Evolutionary conservation across 2,888 invertebrate genomes (phyloP).

Genomic region (Fissipunctia ypsillon): DNA sequence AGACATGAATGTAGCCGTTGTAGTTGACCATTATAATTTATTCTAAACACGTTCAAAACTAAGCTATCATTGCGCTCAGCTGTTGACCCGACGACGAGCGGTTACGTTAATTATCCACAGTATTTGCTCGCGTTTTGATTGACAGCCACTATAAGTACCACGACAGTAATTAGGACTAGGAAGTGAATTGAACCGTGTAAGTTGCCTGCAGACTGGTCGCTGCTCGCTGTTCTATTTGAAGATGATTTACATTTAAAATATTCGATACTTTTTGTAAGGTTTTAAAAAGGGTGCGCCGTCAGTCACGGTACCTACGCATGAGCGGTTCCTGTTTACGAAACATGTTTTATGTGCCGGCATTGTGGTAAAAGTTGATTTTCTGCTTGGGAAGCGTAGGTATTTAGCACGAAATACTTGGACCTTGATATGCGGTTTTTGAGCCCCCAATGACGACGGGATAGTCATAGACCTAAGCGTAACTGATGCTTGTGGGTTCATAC

Average conservation of each 20-base stretch:
- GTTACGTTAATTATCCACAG: conserved; percentile 18
- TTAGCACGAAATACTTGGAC: conserved; percentile 72
- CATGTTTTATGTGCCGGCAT: conserved; percentile 82
- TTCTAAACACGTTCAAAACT: conserved; percentile 52
- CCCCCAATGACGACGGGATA: conserved; percentile 37
- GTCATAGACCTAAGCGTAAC: conserved; percentile 12
- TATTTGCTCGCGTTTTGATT: conserved; percentile 20
- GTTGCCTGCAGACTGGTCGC: neutral
- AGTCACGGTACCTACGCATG: conserved; percentile 64
- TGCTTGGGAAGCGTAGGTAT: conserved; percentile 81
- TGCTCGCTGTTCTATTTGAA: conserved; percentile 48
- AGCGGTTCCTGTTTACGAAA: conserved; percentile 86
- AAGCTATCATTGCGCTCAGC: conserved; percentile 53
- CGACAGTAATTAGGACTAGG: conserved; percentile 32
- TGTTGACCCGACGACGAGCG: conserved; percentile 31
- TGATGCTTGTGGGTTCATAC: neutral
- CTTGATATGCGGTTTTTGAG: conserved; percentile 71
- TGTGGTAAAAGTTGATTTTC: conserved; percentile 89
- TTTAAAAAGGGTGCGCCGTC: conserved; percentile 66
- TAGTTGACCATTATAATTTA: conserved; percentile 56
- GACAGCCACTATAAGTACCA: conserved; percentile 18
- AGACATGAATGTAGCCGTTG: conserved; percentile 49
- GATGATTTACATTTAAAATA: conserved; percentile 61
- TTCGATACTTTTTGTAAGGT: conserved; percentile 58
- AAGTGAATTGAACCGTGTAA: conserved; percentile 47